Percentiles rank a stretch among this genome's conserved stretches.
phyloP scores from a whole-genome alignment of 2,888 invertebrate species.

The Eudemis profundana region DNA sequence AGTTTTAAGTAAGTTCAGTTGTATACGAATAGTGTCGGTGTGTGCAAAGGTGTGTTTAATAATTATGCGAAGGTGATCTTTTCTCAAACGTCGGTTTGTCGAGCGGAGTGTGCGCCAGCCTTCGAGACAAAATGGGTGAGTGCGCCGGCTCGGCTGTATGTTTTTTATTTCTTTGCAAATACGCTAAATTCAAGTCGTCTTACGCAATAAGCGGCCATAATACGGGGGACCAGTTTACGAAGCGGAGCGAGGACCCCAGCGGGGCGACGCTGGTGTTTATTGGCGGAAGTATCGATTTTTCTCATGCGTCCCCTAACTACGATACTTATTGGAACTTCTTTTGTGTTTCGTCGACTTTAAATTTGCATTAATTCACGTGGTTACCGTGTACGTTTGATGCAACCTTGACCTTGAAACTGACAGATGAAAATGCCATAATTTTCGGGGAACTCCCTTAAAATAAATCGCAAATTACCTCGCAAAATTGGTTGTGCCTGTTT shows the following conservation, averaged over 20 bases:
- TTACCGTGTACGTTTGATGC: background rate
- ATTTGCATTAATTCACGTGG: background rate
- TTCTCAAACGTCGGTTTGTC: conserved; percentile 54
- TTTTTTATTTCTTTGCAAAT: conserved; percentile 45
- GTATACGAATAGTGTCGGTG: conserved; percentile 57
- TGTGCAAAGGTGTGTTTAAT: conserved; percentile 61
- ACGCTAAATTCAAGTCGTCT: conserved; percentile 18
- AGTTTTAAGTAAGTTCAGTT: conserved; percentile 43
- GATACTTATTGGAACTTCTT: conserved; percentile 35
- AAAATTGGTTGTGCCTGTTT: background rate
- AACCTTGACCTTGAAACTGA: conserved; percentile 12
- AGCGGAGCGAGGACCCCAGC: background rate
- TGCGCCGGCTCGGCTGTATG: conserved; percentile 71
- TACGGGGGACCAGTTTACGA: background rate
- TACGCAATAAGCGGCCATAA: conserved; percentile 12
- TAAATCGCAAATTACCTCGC: background rate
- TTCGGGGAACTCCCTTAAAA: conserved; percentile 17
- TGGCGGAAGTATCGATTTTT: conserved; percentile 79
- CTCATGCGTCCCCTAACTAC: conserved; percentile 60
- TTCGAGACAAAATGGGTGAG: conserved; percentile 76
- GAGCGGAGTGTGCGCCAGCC: conserved; percentile 53
- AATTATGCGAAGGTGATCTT: conserved; percentile 64
- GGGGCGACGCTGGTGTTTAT: conserved; percentile 55
- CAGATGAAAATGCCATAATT: background rate
- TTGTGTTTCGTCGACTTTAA: background rate